phyloP scores from a whole-genome alignment of 1,140 invertebrate genomes.

The Acyrthosiphon pisum region DNA sequence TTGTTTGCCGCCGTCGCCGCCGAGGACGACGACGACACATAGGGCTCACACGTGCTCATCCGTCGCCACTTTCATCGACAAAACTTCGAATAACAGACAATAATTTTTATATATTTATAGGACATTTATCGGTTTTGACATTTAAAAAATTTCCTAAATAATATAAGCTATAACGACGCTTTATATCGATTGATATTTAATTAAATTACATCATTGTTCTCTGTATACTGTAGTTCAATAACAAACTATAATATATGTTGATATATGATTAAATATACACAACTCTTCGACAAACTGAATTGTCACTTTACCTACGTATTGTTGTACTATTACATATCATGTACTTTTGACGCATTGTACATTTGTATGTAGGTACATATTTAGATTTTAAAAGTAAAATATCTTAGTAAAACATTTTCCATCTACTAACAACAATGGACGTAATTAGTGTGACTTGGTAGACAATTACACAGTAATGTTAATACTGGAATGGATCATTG shows the following conservation, averaged over 20 bases:
- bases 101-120: background rate
- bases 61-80: background rate
- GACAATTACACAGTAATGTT: background rate
- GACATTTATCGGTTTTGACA: background rate
- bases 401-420: background rate
- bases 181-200: background rate
- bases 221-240: background rate
- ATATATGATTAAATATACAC: background rate
- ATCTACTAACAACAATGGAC: background rate
- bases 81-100: background rate
- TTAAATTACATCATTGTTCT: too few species aligned
- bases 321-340: background rate
- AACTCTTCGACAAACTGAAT: background rate
- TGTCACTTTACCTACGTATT: background rate
- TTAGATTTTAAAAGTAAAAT: background rate
- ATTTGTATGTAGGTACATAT: background rate
- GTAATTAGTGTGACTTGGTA: background rate
- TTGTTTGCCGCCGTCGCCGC: background rate
- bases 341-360: background rate
- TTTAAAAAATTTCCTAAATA: background rate
- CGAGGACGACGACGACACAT: background rate
- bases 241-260: too few species aligned
- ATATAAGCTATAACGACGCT: background rate
- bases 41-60: constrained; percentile 25
- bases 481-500: background rate